Evolutionary conservation across 2,888 invertebrate species (phyloP).

Genomic region (Lymantria dispar): DNA sequence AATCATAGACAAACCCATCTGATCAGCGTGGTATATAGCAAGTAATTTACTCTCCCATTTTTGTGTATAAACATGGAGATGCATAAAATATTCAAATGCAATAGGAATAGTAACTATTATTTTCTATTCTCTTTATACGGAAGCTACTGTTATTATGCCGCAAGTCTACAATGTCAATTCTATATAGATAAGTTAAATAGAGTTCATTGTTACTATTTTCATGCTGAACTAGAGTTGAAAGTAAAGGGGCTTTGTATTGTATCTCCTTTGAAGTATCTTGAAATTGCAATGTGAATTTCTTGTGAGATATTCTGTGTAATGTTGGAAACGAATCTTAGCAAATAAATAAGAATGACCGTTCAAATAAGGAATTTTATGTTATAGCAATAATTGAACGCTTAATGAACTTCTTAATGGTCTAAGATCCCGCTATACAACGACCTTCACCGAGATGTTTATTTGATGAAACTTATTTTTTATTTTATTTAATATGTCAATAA

Average conservation of each 20-base stretch:
- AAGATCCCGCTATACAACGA: too few species aligned
- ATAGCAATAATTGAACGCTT: too few species aligned
- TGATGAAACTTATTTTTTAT: too few species aligned
- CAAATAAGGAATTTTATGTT: background rate
- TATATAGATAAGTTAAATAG: constrained; percentile 8
- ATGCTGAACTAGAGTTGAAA: background rate
- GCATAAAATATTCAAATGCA: too few species aligned
- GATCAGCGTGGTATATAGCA: too few species aligned
- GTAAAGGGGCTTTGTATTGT: background rate
- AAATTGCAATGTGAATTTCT: background rate
- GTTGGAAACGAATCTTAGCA: background rate
- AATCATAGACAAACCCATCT: too few species aligned
- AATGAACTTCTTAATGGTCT: too few species aligned
- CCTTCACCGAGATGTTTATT: too few species aligned
- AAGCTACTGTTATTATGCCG: constrained; percentile 14
- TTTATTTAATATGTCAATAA: too few species aligned
- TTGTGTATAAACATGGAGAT: too few species aligned
- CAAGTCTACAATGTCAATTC: constrained; percentile 5
- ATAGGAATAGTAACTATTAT: constrained; percentile 16
- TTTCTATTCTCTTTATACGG: constrained; percentile 19
- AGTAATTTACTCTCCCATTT: too few species aligned
- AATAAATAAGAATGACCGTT: background rate
- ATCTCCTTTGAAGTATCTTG: background rate
- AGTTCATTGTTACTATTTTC: constrained; percentile 4
- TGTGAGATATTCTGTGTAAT: background rate